A percentile compares a stretch with the other conserved stretches of the same genome.
Evolutionary conservation across 2,888 invertebrate genomes (phyloP).

Genomic region (Hemithea aestivaria): DNA sequence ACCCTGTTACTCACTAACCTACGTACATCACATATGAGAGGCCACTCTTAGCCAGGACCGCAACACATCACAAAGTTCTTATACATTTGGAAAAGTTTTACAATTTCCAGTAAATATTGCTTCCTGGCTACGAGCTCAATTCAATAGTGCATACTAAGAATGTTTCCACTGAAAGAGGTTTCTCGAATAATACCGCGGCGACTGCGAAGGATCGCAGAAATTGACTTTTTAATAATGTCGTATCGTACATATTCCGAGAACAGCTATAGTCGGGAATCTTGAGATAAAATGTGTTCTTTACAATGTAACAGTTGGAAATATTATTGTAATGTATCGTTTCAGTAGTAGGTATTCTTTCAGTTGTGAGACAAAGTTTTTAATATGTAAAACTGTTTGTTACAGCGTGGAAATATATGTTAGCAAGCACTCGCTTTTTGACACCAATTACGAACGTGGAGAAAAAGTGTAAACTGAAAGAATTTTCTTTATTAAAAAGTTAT

Average conservation of each 20-base stretch:
- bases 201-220: too few relatives aligned
- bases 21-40: slow-evolving; percentile 10
- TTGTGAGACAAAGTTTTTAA: too few relatives aligned
- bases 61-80: not conserved
- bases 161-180: slow-evolving; percentile 12
- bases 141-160: slow-evolving; percentile 9
- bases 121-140: slow-evolving; percentile 14
- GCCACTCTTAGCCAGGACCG: slow-evolving; percentile 18
- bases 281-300: too few relatives aligned
- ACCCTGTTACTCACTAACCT: slow-evolving; percentile 60
- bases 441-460: slow-evolving; percentile 10
- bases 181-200: slow-evolving; percentile 1
- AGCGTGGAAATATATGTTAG: slow-evolving; percentile 10
- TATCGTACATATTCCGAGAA: not conserved
- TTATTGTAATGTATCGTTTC: slow-evolving; percentile 4
- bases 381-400: too few relatives aligned
- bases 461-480: too few relatives aligned
- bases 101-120: not conserved
- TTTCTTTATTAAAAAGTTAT: too few relatives aligned
- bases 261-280: not conserved
- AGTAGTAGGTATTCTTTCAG: too few relatives aligned
- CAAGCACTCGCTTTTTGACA: slow-evolving; percentile 15
- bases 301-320: too few relatives aligned
- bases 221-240: too few relatives aligned
- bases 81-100: too few relatives aligned